Conservation (phyloP, 2,113 vertebrate genomes). For the Nannospalax galili region DNA sequence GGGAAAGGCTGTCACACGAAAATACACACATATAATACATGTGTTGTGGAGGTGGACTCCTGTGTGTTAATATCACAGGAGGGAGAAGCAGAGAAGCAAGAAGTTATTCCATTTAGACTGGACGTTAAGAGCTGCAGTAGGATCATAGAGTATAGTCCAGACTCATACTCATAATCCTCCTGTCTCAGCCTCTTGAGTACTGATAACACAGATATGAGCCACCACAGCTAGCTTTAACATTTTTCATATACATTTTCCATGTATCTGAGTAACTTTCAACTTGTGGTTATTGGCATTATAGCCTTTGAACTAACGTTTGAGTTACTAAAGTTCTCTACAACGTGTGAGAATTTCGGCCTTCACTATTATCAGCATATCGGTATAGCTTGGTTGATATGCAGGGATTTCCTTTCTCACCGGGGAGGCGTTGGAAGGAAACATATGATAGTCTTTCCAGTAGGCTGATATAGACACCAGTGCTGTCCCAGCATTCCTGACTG, state of each 20-base stretch:
- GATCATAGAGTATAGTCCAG: background rate
- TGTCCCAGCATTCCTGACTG: background rate
- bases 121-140: background rate
- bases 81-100: background rate
- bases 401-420: background rate
- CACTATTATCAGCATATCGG: background rate
- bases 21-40: too few relatives aligned
- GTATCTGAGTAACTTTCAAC: background rate
- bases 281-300: background rate
- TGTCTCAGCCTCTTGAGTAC: background rate
- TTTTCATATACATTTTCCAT: background rate
- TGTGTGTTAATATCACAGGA: background rate
- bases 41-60: too few relatives aligned
- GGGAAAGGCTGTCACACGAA: too few relatives aligned
- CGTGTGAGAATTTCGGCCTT: background rate
- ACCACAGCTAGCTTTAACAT: background rate
- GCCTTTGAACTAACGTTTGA: background rate
- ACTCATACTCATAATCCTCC: background rate
- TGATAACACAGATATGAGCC: background rate
- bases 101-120: background rate
- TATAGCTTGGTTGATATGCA: background rate
- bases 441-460: background rate
- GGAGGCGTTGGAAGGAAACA: background rate
- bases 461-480: accelerated
- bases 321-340: background rate